Evolutionary conservation across 2,888 invertebrate species (phyloP), one percentile per base, ranked within the genome.

Genomic region (Cremastobaeus sp.): DNA sequence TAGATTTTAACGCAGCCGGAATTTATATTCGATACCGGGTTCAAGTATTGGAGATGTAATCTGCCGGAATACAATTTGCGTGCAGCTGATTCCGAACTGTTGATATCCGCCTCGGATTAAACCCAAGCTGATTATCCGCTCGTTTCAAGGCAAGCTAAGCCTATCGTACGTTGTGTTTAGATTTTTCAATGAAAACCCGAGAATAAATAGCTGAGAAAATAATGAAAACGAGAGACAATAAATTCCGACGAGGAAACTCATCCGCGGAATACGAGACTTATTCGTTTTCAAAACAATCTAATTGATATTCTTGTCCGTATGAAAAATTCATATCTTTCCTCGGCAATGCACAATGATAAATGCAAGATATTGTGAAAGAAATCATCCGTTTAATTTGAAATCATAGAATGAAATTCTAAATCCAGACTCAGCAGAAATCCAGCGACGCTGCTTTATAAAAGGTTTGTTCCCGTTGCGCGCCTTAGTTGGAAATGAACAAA

Each of bases 401-500:
- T 37, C 47, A 28, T 20, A 12, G 37, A 48, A 48, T 39, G 43
- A 35, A 45, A 54, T 43, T 54, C n/a, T 34, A 65, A 50, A 37
- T 45, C 14, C 59, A 25, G 39, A 3, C 4, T 28, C 6, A 30
- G 48, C 59, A 30, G 48, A 60, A 37, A 48, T 28, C 15, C 18
- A 15, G 6, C 28, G 25, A 5, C 45, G 34, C 5, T 34, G 34
- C 14, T 21, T 34, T 34, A 35, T 18, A 21, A 57, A 37, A 32
- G 45, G 11, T 39, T 12, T 21, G 14, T 37, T 37, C 28, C 25
- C 28, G 15, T 1, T 8, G 9, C 48, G 21, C 47, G 39, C 43
- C 52, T 25, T 43, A 43, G 35, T 64, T 54, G 37, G 54, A 54
- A 45, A 45, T 41, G 66, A 66, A 71, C 45, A 47, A 57, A 52